These are phyloP conservation scores for Coregonus clupeaformis DNA, from an alignment of 2,113 vertebrate species.

Conservation along the genomic window DNA sequence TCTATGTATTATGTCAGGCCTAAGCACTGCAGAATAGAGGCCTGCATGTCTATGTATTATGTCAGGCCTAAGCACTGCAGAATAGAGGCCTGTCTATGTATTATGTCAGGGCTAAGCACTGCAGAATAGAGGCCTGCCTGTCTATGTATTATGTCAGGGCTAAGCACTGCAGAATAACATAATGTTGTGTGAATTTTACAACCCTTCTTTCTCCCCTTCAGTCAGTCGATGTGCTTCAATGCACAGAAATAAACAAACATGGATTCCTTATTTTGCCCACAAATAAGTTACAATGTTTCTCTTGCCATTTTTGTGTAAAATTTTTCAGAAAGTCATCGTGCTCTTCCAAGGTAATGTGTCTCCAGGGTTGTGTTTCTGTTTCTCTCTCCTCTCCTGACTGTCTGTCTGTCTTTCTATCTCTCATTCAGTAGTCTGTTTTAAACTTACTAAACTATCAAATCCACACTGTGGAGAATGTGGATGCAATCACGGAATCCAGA, in stretches of 20 bases:
- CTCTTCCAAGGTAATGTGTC: conserved; percentile 99
- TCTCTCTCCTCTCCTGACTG: conserved; percentile 64
- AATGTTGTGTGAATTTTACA: conserved; percentile 6
- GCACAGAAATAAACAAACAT: conserved; percentile 65
- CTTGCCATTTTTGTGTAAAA: conserved; percentile 99
- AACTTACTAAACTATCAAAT: too few relatives aligned
- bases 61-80: too few relatives aligned
- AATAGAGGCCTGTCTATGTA: too few relatives aligned
- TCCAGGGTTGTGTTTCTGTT: conserved; percentile 87
- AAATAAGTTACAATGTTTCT: conserved; percentile 99
- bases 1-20: too few relatives aligned
- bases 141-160: too few relatives aligned
- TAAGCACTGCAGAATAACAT: too few relatives aligned
- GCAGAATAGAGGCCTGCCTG: too few relatives aligned
- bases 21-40: too few relatives aligned
- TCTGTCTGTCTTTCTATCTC: conserved; percentile 38
- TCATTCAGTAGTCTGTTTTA: conserved; percentile 43
- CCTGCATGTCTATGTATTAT: too few relatives aligned
- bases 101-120: too few relatives aligned
- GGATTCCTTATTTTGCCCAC: conserved; percentile 81
- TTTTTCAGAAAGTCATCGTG: conserved; percentile 99
- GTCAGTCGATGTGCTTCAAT: not conserved
- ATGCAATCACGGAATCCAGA: too few relatives aligned
- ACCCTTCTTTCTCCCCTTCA: not conserved
- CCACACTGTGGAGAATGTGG: too few relatives aligned